Evolutionary conservation across 2,888 invertebrate species (phyloP), one percentile per base, ranked within the genome.

Genomic region (Epistrophella euchroma): DNA sequence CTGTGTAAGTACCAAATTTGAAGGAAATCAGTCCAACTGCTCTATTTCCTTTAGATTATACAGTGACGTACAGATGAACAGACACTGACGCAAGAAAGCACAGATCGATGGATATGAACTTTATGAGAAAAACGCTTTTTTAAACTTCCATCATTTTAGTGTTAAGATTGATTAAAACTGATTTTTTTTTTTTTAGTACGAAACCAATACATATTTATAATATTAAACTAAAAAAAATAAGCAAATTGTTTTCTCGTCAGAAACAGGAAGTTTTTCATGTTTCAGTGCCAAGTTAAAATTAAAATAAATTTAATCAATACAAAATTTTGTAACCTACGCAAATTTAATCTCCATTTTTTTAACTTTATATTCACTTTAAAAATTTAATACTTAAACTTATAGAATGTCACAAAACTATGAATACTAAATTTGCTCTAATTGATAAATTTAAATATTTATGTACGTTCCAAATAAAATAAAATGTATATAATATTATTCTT

Each of bases 381-480:
- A 35, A 37, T 47, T 47, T 32, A 25, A 10, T 35, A n/a, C 2
- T 3, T 45, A 19, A 45, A 56, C 17, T 40, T 56, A 17, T 62
- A 77, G 60, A 77, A 77, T 71, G 52, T 70, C 60, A 77, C 47
- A 32, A 62, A 32, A 37, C 40, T 13, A 37, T 66, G 58, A 50
- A 80, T 68, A 60, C 7, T 68, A 32, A 72, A 71, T 60, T 52
- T 77, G 68, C 72, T 82, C 82, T 68, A 77, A 77, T 82, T 82
- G 71, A 77, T 77, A 82, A 77, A 77, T 82, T 82, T 77, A 82
- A 72, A 82, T 82, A 60, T 56, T 40, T 13, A 52, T 17, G 19
- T 35, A 55, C 25, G 19, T 35, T 64, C 43, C 52, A 25, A 40
- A 50, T 45, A 28, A 5, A 28, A 32, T 32, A 25, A 2, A 25